Evolutionary conservation across 2,113 vertebrate genomes (phyloP).

Genomic region (Numenius arquata): DNA sequence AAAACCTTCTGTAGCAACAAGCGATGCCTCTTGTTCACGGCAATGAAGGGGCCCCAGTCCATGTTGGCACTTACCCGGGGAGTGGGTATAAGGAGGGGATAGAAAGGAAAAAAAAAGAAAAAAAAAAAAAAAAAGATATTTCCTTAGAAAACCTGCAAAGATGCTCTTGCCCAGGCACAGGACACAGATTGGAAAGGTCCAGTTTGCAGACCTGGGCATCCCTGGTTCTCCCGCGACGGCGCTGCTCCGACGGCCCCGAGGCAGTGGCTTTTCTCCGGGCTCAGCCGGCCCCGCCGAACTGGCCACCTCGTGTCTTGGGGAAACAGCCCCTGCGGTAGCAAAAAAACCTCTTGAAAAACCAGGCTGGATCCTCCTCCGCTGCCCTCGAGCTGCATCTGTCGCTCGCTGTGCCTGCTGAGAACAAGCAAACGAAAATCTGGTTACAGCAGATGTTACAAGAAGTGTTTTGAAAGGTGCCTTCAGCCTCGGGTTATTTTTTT

Average conservation of each 20-base stretch:
- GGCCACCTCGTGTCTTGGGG: neutral
- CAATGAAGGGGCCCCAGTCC: fast-evolving
- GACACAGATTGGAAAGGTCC: fast-evolving
- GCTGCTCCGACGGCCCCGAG: neutral
- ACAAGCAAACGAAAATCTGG: neutral
- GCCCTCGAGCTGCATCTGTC: neutral
- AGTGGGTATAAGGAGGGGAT: neutral
- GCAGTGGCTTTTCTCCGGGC: neutral
- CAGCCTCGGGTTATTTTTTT: neutral
- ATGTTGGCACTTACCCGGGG: fast-evolving
- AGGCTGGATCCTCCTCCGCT: neutral
- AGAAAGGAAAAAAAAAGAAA: neutral
- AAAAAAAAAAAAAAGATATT: neutral
- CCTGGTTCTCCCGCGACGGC: neutral
- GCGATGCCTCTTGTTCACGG: fast-evolving
- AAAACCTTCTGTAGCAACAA: fast-evolving
- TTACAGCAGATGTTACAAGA: neutral
- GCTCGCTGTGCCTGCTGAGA: neutral
- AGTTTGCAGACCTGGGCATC: neutral
- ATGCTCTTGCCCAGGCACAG: neutral
- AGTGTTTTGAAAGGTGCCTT: neutral
- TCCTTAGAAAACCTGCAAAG: neutral
- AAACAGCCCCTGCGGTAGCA: neutral
- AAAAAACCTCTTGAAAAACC: neutral
- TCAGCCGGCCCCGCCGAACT: neutral